Evolutionary conservation across 2,113 vertebrate species (phyloP).

Genomic region (Toxostoma redivivum): DNA sequence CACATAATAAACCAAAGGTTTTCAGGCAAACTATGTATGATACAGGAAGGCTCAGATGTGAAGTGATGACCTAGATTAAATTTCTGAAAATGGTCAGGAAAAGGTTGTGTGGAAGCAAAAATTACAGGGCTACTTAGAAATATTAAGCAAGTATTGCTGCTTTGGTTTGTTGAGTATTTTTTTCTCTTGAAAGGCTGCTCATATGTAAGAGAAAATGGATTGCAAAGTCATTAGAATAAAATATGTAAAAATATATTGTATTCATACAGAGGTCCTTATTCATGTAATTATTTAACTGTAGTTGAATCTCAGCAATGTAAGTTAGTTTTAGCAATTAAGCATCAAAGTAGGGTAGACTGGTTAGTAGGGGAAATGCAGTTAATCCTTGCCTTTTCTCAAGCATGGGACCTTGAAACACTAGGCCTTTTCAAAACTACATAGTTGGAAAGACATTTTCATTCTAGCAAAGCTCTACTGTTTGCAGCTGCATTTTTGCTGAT

Average conservation of each 20-base stretch:
- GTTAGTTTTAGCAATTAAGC: neutral
- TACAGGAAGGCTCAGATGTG: neutral
- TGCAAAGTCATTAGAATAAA: neutral
- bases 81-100: neutral
- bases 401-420: neutral
- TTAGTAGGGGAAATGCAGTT: neutral
- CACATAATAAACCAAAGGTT: neutral
- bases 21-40: neutral
- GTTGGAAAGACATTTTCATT: constrained; percentile 21
- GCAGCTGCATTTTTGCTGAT: constrained; percentile 63
- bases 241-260: neutral
- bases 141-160: neutral
- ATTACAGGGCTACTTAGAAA: neutral
- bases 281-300: neutral
- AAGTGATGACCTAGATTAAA: neutral
- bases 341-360: neutral
- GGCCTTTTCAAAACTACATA: neutral
- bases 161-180: neutral
- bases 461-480: neutral
- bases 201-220: neutral
- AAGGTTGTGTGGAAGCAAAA: neutral
- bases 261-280: neutral
- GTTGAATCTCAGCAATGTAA: neutral
- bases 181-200: neutral
- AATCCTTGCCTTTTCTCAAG: neutral